These are phyloP conservation scores for Willowsia nigromaculata DNA, from an alignment of 2,888 invertebrate genomes.

Conservation along the genomic window DNA sequence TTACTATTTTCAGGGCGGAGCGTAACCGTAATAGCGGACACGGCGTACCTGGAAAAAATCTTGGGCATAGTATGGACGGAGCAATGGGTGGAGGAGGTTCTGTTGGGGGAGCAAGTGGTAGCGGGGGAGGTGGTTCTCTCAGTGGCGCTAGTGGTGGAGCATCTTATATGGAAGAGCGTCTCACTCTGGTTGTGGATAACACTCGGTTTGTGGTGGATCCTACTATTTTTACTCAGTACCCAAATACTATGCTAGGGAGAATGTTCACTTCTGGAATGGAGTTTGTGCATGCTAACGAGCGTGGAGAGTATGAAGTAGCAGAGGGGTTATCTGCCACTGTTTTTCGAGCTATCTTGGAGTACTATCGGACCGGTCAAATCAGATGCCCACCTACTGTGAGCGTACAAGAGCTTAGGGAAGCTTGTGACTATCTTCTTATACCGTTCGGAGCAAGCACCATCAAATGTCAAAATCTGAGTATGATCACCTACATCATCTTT, in stretches of 20 bases:
- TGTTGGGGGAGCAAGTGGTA: neutral
- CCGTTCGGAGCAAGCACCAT: constrained; percentile 98
- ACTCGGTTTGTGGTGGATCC: constrained; percentile 97
- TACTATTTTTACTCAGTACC: constrained; percentile 94
- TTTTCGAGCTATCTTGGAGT: constrained; percentile 96
- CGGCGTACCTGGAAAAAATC: constrained; percentile 58
- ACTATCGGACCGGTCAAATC: constrained; percentile 94
- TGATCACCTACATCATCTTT: constrained; percentile 80
- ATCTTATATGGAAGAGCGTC: constrained; percentile 85
- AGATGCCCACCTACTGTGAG: constrained; percentile 97
- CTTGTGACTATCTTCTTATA: constrained; percentile 98
- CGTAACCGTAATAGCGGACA: constrained; percentile 67
- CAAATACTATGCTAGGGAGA: constrained; percentile 99
- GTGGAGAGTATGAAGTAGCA: constrained; percentile 98
- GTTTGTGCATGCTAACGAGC: constrained; percentile 95
- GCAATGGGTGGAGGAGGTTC: constrained; percentile 4
- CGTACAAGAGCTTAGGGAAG: constrained; percentile 97
- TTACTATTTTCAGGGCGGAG: constrained; percentile 68
- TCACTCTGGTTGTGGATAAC: constrained; percentile 97
- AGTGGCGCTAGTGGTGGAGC: constrained; percentile 16
- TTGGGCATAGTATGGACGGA: constrained; percentile 59
- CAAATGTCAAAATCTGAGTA: constrained; percentile 96
- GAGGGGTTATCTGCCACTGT: constrained; percentile 97
- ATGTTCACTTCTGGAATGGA: constrained; percentile 97
- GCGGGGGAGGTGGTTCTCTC: neutral